Evolutionary conservation across 2,888 invertebrate genomes (phyloP), one percentile per base, ranked within the genome.

Genomic region (Cataglyphis cursor): DNA sequence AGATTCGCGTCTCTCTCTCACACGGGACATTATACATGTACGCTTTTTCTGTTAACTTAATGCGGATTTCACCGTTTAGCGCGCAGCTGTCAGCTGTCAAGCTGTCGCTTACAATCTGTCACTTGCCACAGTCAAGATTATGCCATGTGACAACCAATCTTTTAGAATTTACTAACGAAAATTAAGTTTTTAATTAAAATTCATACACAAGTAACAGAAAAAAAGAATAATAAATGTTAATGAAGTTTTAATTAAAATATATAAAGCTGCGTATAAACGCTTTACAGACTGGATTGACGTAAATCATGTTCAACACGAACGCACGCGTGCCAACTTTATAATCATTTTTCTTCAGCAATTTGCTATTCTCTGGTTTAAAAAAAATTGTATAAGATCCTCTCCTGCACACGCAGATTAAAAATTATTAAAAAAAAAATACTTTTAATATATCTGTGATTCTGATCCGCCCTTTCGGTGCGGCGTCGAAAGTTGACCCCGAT

Each of bases 21-120:
- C 38, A 28, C 35, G 72, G 59, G 59, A 59, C 44, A 72, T 80
- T 72, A 72, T 18, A 51, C 51, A n/a, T n/a, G n/a, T 51, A 51
- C n/a, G n/a, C 9, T 54, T 65, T 44, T 51, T 65, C 24, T 54
- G n/a, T 54, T 28, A 15, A 41, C 57, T 80, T 80, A 80, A 80
- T 72, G 59, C 59, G 78, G 78, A 80, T 72, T 59, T 48, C 78
- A 44, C 21, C 12, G 44, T 31, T 31, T 31, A 57, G 57, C 72
- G 78, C 78, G 78, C 78, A 78, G 44, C 78, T 57, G 72, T 70
- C 78, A 57, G 70, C 21, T 57, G 59, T 78, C 78, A 70, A 59
- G 31, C 72, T 70, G 78, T 80, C 72, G 73, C 41, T 72, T 44
- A 38, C 44, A 24, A 72, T 64, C 54, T 59, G 78, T 72, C 78